Evolutionary conservation across 2,888 invertebrate genomes (phyloP), one percentile per base, ranked within the genome.

Genomic region (Phaedon cochleariae): DNA sequence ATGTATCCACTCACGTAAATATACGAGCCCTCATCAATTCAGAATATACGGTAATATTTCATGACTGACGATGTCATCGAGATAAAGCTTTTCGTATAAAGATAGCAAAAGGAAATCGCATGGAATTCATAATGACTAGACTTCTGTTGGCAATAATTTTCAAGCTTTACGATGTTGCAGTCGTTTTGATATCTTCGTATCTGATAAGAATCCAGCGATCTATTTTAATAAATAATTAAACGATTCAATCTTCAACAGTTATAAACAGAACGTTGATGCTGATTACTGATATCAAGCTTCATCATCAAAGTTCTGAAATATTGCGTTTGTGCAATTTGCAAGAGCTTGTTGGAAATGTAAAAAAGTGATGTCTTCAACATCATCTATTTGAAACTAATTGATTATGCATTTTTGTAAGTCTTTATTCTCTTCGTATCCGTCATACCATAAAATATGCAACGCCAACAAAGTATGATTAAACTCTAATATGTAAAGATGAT

Each of bases 91-190:
- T 54, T 54, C 20, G 20, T 54, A 54, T 54, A 64, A 71, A 67
- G 72, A 71, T 70, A 67, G 70, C 46, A 21, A 65, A 61, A 55
- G 61, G 57, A 57, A 52, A 57, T 46, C 52, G 45, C 61, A 55
- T 51, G 58, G 51, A 65, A 62, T 65, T 62, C 57, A 65, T 61
- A 41, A 34, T 48, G 41, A 7, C 61, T 61, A 55, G 60, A 37
- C 15, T 65, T 58, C 61, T 65, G 61, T 62, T 62, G 45, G 58
- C 61, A 52, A 65, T 65, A 65, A 65, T 57, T 65, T 65, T 15
- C 3, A 4, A 10, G 31, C 2, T 34, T 34, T 34, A 15, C 41
- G 41, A 15, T 41, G 15, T 41, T 15, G 41, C 41, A 4, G 15
- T 41, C 12, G 15, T 41, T 41, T 15, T 41, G 10, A 41, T 41